Base-by-base conservation (phyloP, 2,113 vertebrate genomes). In the Microtus ochrogaster region DNA sequence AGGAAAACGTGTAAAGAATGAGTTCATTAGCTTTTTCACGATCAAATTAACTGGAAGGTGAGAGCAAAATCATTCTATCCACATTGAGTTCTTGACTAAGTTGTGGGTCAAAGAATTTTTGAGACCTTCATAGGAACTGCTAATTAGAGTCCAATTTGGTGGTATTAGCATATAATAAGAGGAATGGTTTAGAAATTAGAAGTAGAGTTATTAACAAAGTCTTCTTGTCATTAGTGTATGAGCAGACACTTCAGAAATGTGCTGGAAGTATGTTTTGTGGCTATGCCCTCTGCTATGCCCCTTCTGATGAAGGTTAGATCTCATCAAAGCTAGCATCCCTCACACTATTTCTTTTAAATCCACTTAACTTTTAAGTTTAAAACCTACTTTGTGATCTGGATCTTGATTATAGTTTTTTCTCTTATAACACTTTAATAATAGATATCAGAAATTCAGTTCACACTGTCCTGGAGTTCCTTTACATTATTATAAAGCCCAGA, bases 71-170 rank as follows among this genome's bases (percentile, higher is more conserved):
- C 81, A 7, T 89, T 41, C n/a, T 73, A 66, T 61, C 36, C 17
- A 44, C n/a, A 73, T 47, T 47, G 47, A 3, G 2, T 41, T 77
- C 49, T 77, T 73, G 44, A 82, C 11, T 76, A 81, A 91, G 85
- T 47, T 72, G 12, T 89, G 21, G 6, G 24, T 77, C 89, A 41
- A 55, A 13, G 74, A 47, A 77, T 87, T 77, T 79, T 2, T 61
- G 72, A 95, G 39, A 61, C 70, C 39, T 97, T 82, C 22, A 12
- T 70, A 24, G 44, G 95, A 39, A 73, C 66, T 73, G 36, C 52
- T 83, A 41, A 77, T 95, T 86, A 65, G 88, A 58, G 63, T 86
- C 17, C 44, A n/a, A 96, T 7, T 65, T 93, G 77, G 19, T 91
- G 47, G 4, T 92, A 22, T 91, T 85, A 55, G 66, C 13, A 44